These are phyloP conservation scores for Branchinecta lynchi DNA, from an alignment of 1,140 invertebrate genomes.

Conservation along the genomic window DNA sequence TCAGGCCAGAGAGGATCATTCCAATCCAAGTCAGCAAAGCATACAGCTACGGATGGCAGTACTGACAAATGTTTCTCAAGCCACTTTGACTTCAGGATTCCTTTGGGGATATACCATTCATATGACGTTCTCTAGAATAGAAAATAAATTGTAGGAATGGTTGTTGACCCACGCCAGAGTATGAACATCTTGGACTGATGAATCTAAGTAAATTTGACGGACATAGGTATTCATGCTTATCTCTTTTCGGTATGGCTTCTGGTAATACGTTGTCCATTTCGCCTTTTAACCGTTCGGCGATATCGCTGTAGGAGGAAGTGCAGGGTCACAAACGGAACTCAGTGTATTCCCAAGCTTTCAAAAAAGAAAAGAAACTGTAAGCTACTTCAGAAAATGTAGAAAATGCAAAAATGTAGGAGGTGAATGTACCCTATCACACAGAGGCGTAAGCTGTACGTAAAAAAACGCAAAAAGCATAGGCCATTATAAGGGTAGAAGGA, in stretches of 20 bases:
- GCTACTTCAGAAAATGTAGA: no score
- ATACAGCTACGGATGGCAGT: conserved; percentile 77
- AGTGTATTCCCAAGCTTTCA: no score
- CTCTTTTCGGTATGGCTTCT: not conserved
- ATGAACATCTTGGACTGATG: not conserved
- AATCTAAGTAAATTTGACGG: not conserved
- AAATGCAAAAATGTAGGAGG: no score
- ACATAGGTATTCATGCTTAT: not conserved
- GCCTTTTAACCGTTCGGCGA: not conserved
- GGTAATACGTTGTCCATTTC: not conserved
- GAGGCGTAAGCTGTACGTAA: no score
- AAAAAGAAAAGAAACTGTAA: no score
- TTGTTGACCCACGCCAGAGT: not conserved
- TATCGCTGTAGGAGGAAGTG: no score
- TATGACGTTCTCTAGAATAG: conserved; percentile 57
- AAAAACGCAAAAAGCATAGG: no score
- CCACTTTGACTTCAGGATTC: conserved; percentile 90
- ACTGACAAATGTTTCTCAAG: conserved; percentile 80
- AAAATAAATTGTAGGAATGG: conserved; percentile 16
- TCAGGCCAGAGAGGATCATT: conserved; percentile 83
- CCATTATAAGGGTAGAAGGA: no score
- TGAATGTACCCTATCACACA: no score
- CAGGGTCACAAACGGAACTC: no score
- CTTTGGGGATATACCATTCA: conserved; percentile 91
- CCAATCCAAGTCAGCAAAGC: conserved; percentile 96